Percentiles rank a stretch among this genome's conserved stretches.
These are phyloP conservation scores for Mesocentrotus franciscanus DNA, from an alignment of 53 echinoderm and acorn worm genomes.

Conservation along the genomic window DNA sequence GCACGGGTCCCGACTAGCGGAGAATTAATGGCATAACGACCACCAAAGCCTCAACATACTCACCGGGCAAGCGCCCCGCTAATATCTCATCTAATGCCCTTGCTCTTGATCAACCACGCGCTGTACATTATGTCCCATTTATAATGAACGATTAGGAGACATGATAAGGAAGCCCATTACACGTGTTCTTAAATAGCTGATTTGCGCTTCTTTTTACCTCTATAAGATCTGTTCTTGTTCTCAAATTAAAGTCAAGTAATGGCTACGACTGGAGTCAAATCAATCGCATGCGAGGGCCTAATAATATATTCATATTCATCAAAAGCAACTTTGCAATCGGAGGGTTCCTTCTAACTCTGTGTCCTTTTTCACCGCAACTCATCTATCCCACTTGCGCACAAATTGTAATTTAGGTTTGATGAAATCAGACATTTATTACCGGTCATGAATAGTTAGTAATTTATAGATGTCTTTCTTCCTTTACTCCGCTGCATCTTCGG, in stretches of 20 bases:
- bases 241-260: slow-evolving; percentile 54
- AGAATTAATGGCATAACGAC: slow-evolving; percentile 43
- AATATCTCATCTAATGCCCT: not conserved
- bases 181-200: slow-evolving; percentile 56
- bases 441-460: slow-evolving; percentile 62
- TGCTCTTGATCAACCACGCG: slow-evolving; percentile 13
- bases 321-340: slow-evolving; percentile 36
- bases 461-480: slow-evolving; percentile 49
- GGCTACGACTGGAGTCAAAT: not conserved
- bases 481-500: slow-evolving; percentile 8
- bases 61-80: slow-evolving; percentile 6
- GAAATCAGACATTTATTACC: slow-evolving; percentile 62
- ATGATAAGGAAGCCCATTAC: slow-evolving; percentile 50
- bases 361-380: not conserved
- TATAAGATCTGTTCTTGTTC: not conserved
- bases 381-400: slow-evolving; percentile 49
- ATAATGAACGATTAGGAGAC: slow-evolving; percentile 20
- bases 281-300: not conserved
- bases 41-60: not conserved
- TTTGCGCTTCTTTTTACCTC: slow-evolving; percentile 39
- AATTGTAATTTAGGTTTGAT: slow-evolving; percentile 56
- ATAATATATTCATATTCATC: slow-evolving; percentile 65
- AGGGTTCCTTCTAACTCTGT: not conserved
- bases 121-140: slow-evolving; percentile 40
- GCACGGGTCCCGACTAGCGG: not conserved